These are phyloP conservation scores for Micropterix aruncella DNA, from an alignment of 2,888 invertebrate genomes.

Conservation along the genomic window DNA sequence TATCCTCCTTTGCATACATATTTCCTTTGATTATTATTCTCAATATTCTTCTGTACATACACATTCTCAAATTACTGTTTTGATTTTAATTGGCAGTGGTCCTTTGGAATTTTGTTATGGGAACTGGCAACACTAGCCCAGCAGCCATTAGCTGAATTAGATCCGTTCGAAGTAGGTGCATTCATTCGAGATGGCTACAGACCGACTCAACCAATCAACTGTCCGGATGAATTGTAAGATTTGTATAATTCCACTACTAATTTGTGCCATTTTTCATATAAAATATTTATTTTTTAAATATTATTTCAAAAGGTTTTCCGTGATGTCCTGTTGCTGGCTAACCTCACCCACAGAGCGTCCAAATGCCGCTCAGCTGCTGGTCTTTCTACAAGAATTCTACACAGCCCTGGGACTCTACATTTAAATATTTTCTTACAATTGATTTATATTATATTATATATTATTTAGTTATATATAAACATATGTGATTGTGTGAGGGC, in stretches of 20 bases:
- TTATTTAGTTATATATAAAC: neutral
- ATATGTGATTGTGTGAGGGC: neutral
- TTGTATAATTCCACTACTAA: neutral
- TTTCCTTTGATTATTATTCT: too few relatives aligned
- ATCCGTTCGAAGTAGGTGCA: slow-evolving; percentile 82
- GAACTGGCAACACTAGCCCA: slow-evolving; percentile 84
- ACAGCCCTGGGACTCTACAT: slow-evolving; percentile 40
- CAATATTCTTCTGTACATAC: too few relatives aligned
- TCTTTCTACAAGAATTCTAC: slow-evolving; percentile 59
- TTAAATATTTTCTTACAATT: neutral
- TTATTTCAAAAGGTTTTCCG: slow-evolving; percentile 39
- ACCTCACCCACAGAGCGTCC: slow-evolving; percentile 47
- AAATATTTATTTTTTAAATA: slow-evolving; percentile 4
- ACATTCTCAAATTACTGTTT: too few relatives aligned
- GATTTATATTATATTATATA: too few relatives aligned
- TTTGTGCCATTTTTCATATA: slow-evolving; percentile 8
- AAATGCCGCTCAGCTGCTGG: slow-evolving; percentile 52
- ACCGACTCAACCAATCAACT: slow-evolving; percentile 81
- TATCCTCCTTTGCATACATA: too few relatives aligned
- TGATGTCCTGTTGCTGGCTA: slow-evolving; percentile 69
- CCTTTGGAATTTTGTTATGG: slow-evolving; percentile 90
- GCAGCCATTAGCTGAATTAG: slow-evolving; percentile 81
- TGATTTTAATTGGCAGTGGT: slow-evolving; percentile 74
- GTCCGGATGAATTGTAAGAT: slow-evolving; percentile 90
- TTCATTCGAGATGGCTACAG: slow-evolving; percentile 82